Evolutionary conservation across 2,888 invertebrate genomes (phyloP), one percentile per base, ranked within the genome.

Genomic region (Sericinus montela): DNA sequence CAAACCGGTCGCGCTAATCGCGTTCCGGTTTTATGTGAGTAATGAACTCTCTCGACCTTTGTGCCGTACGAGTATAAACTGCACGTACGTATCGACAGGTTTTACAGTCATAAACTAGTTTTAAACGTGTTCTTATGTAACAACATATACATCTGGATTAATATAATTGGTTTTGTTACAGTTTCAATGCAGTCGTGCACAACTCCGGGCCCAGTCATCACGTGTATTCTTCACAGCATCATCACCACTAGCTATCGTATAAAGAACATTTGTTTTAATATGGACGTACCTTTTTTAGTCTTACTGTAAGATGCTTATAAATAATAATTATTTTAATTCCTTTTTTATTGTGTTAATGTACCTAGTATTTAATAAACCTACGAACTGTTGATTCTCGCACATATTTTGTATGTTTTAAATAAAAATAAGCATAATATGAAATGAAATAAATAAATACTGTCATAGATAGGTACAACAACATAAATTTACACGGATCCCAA

Each of bases 161-260:
- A 41, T 15, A 28, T 29, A 29, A 29, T 41, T 30, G 58, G 58
- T 63, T 59, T 66, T 55, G 15, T 83, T 82, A 16, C 80, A 88
- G 88, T 63, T 88, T 88, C 75, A 87, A 88, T 74, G 87, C 88
- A 36, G 79, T 88, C 45, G 87, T 88, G 25, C 82, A 88, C 56
- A 87, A 86, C 75, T 86, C 87, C 50, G 87, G 86, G 0, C 85
- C 86, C 58, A 85, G 80, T 69, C 86, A 85, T 47, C 83, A 86
- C 60, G 69, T 80, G 13, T 83, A 85, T 68, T 77, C 81, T 0
- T 80, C 85, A 43, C 85, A 85, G 47, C 69, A 80, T 53, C 84
- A 85, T 53, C 75, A 78, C 52, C 78, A 83, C 62, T 84, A 72
- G 29, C n/a, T 23, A 10, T 19, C n/a, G n/a, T 13, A 29, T 10